Evolutionary conservation across 53 echinoderm and acorn worm species (phyloP).

Genomic region (Hippasteria phrygiana): DNA sequence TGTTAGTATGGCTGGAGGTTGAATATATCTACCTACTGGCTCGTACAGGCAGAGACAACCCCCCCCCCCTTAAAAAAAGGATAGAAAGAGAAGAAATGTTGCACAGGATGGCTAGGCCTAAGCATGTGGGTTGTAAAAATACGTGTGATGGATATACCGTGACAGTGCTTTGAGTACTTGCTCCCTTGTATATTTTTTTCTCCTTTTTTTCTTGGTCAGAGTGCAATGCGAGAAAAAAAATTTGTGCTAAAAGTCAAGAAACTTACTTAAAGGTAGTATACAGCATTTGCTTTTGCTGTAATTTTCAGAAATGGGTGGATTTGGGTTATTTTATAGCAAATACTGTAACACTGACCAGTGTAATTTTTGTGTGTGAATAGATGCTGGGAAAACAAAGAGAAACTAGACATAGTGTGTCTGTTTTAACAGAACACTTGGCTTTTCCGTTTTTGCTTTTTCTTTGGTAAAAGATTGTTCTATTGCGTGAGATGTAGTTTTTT

Average conservation of each 20-base stretch:
- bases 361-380: no score
- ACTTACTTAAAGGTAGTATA: no score
- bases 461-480: no score
- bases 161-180: conserved; percentile 24
- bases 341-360: no score
- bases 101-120: background rate
- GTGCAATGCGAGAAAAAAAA: background rate
- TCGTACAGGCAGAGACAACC: background rate
- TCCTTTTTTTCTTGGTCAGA: background rate
- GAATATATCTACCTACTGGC: conserved; percentile 12
- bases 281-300: background rate
- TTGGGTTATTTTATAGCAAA: no score
- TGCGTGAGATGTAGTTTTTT: no score
- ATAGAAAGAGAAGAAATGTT: background rate
- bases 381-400: no score
- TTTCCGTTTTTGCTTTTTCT: no score
- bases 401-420: no score
- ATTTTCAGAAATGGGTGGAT: no score
- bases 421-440: no score
- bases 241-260: background rate
- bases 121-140: conserved; percentile 48
- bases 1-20: conserved; percentile 5
- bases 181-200: background rate
- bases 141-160: conserved; percentile 20
- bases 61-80: background rate